Base-by-base conservation (phyloP, 2,113 vertebrate genomes). In the Podarcis cretensis region DNA sequence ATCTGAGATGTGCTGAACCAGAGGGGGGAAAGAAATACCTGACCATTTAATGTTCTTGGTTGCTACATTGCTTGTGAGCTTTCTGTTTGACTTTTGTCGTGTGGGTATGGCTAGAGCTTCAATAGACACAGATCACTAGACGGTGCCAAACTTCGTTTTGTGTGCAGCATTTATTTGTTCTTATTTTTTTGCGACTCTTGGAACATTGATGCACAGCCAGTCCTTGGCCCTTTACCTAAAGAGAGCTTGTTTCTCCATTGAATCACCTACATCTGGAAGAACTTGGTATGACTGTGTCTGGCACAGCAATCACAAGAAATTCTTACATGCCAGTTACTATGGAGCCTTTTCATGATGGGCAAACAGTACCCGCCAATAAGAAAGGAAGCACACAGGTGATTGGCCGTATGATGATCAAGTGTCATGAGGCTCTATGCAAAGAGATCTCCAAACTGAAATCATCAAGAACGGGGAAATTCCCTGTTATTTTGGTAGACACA, bases 1-100 rank as follows among this genome's bases (percentile, higher is more conserved):
- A 37, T 1, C 40, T 30, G 32, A n/a, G 71, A 78, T 83, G 63
- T 87, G 68, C 59, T 85, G 85, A 90, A 65, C 21, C 74, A 89
- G 73, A 68, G 73, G 88, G 32, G 57, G 18, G 83, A 85, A 32
- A 25, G 0, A 84, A 16, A 48, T 68, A 73, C 18, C 35, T n/a
- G 77, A 66, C 65, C 73, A 30, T 40, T 73, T 68, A 48, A 48
- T 63, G 40, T 1, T 3, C 27, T 0, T 30, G 5, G 4, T 69
- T 76, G 18, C 4, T 84, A 0, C 12, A 83, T 13, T 40, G 12
- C 75, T 1, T 84, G n/a, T 57, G 43, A 68, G 23, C 16, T 54
- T 35, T 35, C 83, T 25, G 13, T 37, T 30, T 89, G 81, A n/a
- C 37, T 65, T 43, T 5, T 54, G 6, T 12, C 20, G 10, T 4